Conservation (phyloP, 1,140 invertebrate species). For the Oryzaephilus surinamensis region DNA sequence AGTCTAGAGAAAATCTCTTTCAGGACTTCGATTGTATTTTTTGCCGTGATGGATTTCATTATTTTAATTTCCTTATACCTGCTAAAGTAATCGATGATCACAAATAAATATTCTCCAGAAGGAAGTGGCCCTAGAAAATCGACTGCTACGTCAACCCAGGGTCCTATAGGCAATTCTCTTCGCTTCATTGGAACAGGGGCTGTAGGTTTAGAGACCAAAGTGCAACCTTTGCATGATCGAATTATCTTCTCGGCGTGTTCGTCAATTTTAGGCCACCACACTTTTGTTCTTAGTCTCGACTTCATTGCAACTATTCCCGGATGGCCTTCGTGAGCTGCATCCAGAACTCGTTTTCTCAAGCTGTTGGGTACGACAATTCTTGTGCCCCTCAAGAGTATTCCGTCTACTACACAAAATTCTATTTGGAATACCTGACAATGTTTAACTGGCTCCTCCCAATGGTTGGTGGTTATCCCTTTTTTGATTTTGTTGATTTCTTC, state of each 20-base stretch:
- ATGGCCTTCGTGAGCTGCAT: too few relatives aligned
- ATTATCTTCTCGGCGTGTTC: background rate
- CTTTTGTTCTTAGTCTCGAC: background rate
- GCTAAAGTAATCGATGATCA: conserved; percentile 10
- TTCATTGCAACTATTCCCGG: too few relatives aligned
- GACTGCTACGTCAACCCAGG: background rate
- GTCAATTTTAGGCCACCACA: too few relatives aligned
- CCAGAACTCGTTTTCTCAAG: too few relatives aligned
- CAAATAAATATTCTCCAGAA: background rate
- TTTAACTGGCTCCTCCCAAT: background rate
- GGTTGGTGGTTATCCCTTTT: background rate
- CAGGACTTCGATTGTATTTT: too few relatives aligned
- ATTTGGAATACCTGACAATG: too few relatives aligned
- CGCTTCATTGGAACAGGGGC: background rate
- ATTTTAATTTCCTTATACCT: conserved; percentile 3
- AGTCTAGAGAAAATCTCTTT: too few relatives aligned
- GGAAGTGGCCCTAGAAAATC: background rate
- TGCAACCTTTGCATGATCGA: background rate
- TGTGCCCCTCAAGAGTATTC: conserved; percentile 3
- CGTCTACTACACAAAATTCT: conserved; percentile 1
- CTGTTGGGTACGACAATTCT: conserved; percentile 36
- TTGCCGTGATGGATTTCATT: conserved; percentile 20
- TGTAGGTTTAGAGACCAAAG: background rate
- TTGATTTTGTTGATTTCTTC: too few relatives aligned
- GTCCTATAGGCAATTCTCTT: background rate